Evolutionary conservation across 2,888 invertebrate species (phyloP), one percentile per base, ranked within the genome.

Genomic region (Trichopoda pennipes): DNA sequence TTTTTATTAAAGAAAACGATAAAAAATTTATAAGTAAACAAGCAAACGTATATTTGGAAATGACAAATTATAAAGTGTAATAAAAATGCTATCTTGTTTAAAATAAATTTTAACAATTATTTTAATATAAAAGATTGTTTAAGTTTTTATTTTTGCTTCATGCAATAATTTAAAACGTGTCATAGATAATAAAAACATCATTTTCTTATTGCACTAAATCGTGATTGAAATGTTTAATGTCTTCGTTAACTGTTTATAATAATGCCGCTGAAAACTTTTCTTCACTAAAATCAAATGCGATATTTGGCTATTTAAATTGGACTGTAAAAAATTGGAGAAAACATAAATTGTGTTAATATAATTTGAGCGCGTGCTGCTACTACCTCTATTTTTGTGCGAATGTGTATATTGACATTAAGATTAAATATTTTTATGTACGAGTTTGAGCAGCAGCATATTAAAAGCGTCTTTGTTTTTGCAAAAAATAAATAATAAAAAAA

Each of bases 141-240:
- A 10, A 17, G 8, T 49, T 1, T 49, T 49, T 35, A 28, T 49
- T 51, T 68, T 32, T 60, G 38, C 19, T 38, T 12, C 10, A 38
- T 38, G 10, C 12, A 38, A 38, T 6, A 12, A 38, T 2, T 38
- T 38, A 38, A 81, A 75, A 75, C 64, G 74, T 78, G 78, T 70
- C 60, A 70, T 66, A 63, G 69, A 79, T 55, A n/a, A n/a, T n/a
- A 49, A 32, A 77, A 28, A 42, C 12, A 42, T 42, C 53, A 19
- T n/a, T 49, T 49, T 32, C 17, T 58, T 77, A 68, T 79, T 75
- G 70, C 56, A 68, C 61, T 68, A 38, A 68, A 72, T 66, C 82
- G 82, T 82, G 82, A 68, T 79, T 68, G 21, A 61, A 79, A 82
- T 82, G 12, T 72, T 70, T 53, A 82, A 75, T 79, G 21, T 28